Conservation (phyloP, 2,888 invertebrate species). For the Orthosia cruda region DNA sequence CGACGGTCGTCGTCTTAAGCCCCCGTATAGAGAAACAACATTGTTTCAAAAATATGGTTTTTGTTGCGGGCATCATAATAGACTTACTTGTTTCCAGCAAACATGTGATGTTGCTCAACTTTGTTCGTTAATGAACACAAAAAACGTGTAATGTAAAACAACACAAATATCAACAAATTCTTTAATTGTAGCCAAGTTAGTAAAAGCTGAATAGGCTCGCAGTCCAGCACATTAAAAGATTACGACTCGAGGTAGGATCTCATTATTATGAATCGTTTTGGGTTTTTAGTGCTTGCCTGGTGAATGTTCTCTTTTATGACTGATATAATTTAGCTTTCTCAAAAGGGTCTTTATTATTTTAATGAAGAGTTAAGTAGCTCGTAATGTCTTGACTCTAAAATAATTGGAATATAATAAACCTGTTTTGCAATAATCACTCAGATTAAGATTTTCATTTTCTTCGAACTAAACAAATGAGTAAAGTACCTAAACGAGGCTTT, state of each 20-base stretch:
- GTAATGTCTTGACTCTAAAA: no score
- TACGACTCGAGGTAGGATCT: background rate
- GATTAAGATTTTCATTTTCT: background rate
- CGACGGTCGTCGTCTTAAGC: no score
- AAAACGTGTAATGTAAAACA: no score
- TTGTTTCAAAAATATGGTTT: background rate
- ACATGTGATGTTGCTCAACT: background rate
- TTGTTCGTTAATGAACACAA: constrained; percentile 7
- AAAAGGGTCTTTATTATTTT: no score
- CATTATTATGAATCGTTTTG: constrained; percentile 24
- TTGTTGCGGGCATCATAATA: background rate
- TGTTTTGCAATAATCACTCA: background rate
- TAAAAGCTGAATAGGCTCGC: background rate
- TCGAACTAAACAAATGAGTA: background rate
- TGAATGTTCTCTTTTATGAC: constrained; percentile 5
- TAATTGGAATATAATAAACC: background rate
- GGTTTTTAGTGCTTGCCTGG: constrained; percentile 7
- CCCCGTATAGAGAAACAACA: no score
- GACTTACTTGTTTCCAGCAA: background rate
- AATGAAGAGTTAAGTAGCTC: no score
- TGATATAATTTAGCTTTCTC: background rate
- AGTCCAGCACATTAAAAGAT: constrained; percentile 2
- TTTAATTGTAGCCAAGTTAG: constrained; percentile 1
- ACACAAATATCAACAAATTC: background rate
- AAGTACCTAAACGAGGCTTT: no score